Conservation (phyloP, 2,888 invertebrate species). For the Calliphora vomitoria region DNA sequence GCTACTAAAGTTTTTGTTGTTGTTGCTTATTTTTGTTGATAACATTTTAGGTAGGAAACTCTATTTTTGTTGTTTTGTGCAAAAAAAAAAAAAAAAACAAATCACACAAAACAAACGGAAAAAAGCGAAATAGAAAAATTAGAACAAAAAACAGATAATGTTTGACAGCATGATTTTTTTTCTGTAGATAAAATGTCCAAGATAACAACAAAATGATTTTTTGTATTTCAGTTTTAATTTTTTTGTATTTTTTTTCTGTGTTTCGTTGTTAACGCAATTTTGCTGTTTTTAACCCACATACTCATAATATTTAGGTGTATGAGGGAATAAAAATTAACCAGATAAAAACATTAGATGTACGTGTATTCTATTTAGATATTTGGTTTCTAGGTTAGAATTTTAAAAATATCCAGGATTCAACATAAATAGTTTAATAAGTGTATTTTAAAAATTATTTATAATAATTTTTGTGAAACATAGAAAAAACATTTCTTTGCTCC, state of each 20-base stretch:
- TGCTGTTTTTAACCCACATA: conserved; percentile 30
- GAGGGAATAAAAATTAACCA: background rate
- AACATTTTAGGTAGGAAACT: conserved; percentile 16
- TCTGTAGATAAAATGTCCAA: conserved; percentile 26
- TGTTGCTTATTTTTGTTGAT: background rate
- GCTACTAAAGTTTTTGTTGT: background rate
- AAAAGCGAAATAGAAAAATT: conserved; percentile 20
- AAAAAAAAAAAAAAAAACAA: background rate
- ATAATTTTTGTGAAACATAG: too few species aligned
- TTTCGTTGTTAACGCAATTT: conserved; percentile 20
- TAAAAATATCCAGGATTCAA: too few species aligned
- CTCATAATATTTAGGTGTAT: background rate
- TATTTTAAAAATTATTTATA: too few species aligned
- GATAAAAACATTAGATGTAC: background rate
- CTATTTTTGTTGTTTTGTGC: background rate
- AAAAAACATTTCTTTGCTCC: too few species aligned
- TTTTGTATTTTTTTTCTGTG: background rate
- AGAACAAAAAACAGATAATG: conserved; percentile 34
- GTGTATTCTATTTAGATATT: too few species aligned
- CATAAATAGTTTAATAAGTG: too few species aligned
- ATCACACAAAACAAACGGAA: background rate
- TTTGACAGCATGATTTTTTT: conserved; percentile 36
- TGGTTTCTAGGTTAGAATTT: too few species aligned
- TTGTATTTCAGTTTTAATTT: background rate
- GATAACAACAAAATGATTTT: conserved; percentile 28